Conservation (phyloP, 1,140 invertebrate species). For the Drosophila nannoptera region DNA sequence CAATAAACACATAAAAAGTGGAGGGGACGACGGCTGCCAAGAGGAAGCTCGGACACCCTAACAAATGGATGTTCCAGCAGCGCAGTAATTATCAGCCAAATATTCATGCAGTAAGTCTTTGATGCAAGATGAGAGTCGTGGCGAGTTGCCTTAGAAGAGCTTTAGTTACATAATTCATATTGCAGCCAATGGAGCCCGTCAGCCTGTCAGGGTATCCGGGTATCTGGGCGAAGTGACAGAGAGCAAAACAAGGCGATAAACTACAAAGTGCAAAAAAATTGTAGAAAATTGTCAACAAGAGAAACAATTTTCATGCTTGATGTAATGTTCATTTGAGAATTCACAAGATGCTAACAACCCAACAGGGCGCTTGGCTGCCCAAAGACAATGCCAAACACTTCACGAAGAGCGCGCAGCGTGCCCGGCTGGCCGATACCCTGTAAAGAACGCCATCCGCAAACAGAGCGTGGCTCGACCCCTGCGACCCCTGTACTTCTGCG, state of each 20-base stretch:
- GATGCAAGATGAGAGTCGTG: too few species aligned
- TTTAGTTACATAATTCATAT: too few species aligned
- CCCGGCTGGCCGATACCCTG: not conserved
- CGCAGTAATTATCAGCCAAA: too few species aligned
- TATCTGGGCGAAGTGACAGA: constrained; percentile 29
- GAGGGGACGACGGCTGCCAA: not conserved
- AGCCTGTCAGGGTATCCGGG: not conserved
- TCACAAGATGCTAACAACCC: constrained; percentile 43
- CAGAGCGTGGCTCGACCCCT: too few species aligned
- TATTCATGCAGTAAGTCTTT: too few species aligned
- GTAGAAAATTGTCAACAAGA: constrained; percentile 48
- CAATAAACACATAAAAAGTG: constrained; percentile 31
- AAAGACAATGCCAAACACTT: constrained; percentile 33
- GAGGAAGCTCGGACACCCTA: not conserved
- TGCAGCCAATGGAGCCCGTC: too few species aligned
- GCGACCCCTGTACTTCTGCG: too few species aligned
- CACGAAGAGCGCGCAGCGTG: not conserved
- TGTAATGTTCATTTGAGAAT: constrained; percentile 52
- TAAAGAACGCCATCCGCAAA: too few species aligned
- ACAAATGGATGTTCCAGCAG: not conserved
- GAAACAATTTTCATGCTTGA: constrained; percentile 62
- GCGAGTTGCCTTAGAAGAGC: too few species aligned
- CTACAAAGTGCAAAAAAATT: constrained; percentile 23
- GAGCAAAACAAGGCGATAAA: constrained; percentile 53
- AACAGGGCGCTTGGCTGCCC: constrained; percentile 6